Evolutionary conservation across 2,113 vertebrate species (phyloP), one percentile per base, ranked within the genome.

Genomic region (Martes martes): DNA sequence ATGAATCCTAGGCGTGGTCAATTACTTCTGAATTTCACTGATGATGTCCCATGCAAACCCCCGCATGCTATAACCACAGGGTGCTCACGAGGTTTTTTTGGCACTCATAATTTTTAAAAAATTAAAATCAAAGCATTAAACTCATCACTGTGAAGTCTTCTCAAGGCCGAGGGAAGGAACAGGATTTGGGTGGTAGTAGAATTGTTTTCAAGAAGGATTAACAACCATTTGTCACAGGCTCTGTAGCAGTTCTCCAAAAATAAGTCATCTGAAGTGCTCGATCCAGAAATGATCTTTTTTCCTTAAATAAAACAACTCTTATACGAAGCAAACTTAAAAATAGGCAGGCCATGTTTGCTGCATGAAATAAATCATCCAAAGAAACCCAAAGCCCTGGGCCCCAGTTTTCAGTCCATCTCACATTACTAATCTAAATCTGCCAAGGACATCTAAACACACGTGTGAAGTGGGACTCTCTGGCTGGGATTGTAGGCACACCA

Each of bases 401-500:
- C 95, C 95, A 96, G 57, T 97, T 98, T 84, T 97, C 96, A 95
- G 97, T 97, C 95, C 82, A 91, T 96, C 95, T 95, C 96, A 98
- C 52, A 84, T 92, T 92, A 97, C 94, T 98, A 97, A 98, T 89
- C 93, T 95, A 95, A 98, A 98, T 97, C 95, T 98, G 91, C 83
- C 94, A 98, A 98, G 96, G 97, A 96, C 96, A 98, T 97, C 97
- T 92, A 98, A 98, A 98, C 80, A 96, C 78, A 97, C 92, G 96
- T 97, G 94, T 95, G 96, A 98, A 90, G 96, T 95, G 94, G 87
- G 89, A 97, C 97, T 98, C 89, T 98, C 98, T 97, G 95, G 98
- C 86, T 98, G 96, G 84, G 94, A 97, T 97, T 97, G 97, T 95
- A 96, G 98, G 97, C 96, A 97, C 50, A 93, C 95, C 24, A 89